Evolutionary conservation across 2,888 invertebrate species (phyloP).

Genomic region (Agrochola macilenta): DNA sequence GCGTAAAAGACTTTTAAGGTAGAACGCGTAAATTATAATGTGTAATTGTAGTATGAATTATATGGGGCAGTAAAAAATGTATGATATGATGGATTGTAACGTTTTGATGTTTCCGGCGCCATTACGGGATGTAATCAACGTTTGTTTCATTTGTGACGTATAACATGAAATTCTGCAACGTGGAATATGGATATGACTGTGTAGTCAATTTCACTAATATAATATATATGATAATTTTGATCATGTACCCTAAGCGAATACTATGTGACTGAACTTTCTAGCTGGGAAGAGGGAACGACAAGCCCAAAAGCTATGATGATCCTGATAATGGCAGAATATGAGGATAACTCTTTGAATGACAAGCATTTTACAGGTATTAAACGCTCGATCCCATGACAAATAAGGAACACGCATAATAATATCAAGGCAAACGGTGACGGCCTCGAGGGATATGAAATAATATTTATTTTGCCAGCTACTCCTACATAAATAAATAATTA

Average conservation of each 20-base stretch:
- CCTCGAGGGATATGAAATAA: not conserved
- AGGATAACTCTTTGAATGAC: no score
- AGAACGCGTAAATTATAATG: constrained; percentile 53
- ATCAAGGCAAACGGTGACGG: not conserved
- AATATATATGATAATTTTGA: no score
- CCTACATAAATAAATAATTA: not conserved
- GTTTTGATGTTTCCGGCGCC: constrained; percentile 34
- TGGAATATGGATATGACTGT: not conserved
- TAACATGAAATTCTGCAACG: constrained; percentile 4
- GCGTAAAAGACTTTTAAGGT: constrained; percentile 51
- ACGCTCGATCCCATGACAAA: not conserved
- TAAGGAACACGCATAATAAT: not conserved
- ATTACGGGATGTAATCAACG: constrained; percentile 32
- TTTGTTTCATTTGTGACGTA: constrained; percentile 21
- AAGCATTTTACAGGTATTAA: no score
- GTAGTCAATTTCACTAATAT: not conserved
- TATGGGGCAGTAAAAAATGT: constrained; percentile 48
- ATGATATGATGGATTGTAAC: constrained; percentile 38
- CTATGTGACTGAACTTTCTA: not conserved
- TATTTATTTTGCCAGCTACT: not conserved
- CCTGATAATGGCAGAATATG: not conserved
- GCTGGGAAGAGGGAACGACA: not conserved
- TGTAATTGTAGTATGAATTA: constrained; percentile 52
- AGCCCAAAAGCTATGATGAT: not conserved
- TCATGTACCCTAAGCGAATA: no score